Conservation (phyloP, 2,113 vertebrate species). For the Tapirus terrestris region DNA sequence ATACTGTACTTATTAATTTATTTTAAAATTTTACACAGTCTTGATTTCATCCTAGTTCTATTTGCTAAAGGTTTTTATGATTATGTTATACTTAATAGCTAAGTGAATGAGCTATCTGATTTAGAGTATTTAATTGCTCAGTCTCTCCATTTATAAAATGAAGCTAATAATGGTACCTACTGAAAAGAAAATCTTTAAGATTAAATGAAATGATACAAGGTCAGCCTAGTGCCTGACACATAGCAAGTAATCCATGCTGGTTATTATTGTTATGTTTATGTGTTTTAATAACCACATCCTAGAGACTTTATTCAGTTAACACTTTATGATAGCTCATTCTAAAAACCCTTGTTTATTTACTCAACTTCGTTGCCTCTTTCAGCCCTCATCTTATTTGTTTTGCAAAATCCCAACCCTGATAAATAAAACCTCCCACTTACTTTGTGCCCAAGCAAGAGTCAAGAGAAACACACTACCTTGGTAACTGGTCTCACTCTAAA, state of each 20-base stretch:
- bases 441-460: neutral
- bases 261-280: neutral
- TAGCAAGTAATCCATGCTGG: neutral
- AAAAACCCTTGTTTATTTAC: neutral
- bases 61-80: neutral
- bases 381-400: neutral
- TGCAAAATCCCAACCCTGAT: neutral
- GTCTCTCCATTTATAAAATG: neutral
- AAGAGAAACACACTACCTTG: neutral
- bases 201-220: neutral
- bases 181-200: neutral
- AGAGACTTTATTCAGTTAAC: neutral
- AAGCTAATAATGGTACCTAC: neutral
- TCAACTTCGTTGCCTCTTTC: neutral
- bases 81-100: neutral
- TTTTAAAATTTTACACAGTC: neutral
- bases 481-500: neutral
- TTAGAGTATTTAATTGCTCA: neutral
- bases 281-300: neutral
- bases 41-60: neutral
- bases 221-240: neutral
- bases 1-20: neutral
- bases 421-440: neutral
- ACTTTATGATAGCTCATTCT: neutral
- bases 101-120: neutral